These are phyloP conservation scores for Lasioglossum lativentre DNA, from an alignment of 2,888 invertebrate genomes.

Conservation along the genomic window DNA sequence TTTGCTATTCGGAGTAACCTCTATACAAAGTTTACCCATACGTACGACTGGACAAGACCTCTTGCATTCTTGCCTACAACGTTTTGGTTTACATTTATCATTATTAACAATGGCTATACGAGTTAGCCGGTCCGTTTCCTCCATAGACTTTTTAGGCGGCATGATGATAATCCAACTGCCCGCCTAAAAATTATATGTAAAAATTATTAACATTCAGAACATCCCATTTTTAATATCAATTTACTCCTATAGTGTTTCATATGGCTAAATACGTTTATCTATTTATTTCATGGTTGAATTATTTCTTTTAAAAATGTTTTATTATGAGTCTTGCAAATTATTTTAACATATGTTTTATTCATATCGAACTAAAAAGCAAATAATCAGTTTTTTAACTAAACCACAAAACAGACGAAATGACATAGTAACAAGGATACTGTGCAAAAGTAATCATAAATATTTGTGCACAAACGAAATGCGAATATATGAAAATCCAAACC, in stretches of 20 bases:
- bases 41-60: conserved; percentile 99
- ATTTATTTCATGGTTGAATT: neutral
- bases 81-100: conserved; percentile 99
- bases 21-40: conserved; percentile 99
- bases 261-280: neutral
- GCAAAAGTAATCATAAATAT: conserved; percentile 4
- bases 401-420: neutral
- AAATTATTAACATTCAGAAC: neutral
- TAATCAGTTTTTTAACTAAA: neutral
- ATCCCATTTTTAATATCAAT: neutral
- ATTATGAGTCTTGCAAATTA: neutral
- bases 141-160: conserved; percentile 90
- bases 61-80: conserved; percentile 99
- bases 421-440: neutral
- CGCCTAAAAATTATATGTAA: conserved; percentile 44
- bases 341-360: conserved; percentile 54
- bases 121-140: conserved; percentile 96
- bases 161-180: conserved; percentile 83
- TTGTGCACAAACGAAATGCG: conserved; percentile 4
- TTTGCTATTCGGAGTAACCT: conserved; percentile 97
- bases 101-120: conserved; percentile 99
- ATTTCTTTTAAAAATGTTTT: neutral
- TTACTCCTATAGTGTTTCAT: neutral
- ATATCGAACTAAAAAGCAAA: neutral
- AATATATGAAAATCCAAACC: conserved; percentile 41